These are phyloP conservation scores for Pristionchus exspectatus DNA, from an alignment of 2,888 invertebrate genomes.

Conservation along the genomic window DNA sequence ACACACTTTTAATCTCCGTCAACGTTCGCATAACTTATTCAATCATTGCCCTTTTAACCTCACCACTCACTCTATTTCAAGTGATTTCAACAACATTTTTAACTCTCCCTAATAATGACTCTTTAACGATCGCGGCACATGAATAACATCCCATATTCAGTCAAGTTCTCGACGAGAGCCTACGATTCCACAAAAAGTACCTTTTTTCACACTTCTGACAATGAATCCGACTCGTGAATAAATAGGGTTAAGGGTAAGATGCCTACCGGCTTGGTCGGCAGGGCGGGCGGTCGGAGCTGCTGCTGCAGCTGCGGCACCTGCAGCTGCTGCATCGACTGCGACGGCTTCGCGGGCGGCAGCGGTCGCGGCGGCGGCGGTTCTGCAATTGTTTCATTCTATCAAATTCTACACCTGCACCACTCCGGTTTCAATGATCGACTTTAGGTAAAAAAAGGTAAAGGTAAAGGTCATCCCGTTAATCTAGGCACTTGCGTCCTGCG, in stretches of 20 bases:
- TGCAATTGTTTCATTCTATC: background rate
- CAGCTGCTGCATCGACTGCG: background rate
- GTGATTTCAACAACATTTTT: no score
- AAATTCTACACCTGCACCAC: background rate
- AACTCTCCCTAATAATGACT: no score
- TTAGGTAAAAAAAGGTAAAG: no score
- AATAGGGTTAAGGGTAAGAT: no score
- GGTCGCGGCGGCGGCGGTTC: background rate
- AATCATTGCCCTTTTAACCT: background rate
- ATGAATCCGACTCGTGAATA: no score
- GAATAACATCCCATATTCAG: no score
- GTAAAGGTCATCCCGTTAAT: no score
- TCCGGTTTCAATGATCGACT: background rate
- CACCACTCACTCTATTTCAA: background rate
- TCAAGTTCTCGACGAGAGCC: no score
- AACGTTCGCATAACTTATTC: background rate
- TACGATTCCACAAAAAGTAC: no score
- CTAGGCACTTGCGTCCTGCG: no score
- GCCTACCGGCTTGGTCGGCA: constrained; percentile 19
- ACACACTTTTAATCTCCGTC: constrained; percentile 3
- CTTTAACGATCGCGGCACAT: no score
- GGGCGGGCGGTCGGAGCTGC: constrained; percentile 7
- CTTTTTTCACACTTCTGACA: no score
- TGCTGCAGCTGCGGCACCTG: constrained; percentile 4
- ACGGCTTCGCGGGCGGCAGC: background rate